Evolutionary conservation across 2,113 vertebrate genomes (phyloP).

Genomic region (Menidia beryllina): DNA sequence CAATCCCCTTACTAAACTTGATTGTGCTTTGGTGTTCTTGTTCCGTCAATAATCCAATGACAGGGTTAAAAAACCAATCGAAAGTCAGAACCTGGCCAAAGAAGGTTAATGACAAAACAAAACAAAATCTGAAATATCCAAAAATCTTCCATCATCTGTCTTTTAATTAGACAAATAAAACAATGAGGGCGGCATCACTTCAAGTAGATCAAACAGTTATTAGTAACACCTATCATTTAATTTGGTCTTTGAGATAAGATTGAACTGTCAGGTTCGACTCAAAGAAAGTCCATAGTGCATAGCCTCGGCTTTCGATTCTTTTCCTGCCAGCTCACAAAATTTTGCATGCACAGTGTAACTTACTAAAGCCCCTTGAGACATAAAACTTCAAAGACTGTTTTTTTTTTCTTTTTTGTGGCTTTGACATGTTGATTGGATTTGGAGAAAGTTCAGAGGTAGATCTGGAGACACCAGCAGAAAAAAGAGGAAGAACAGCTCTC

Average conservation of each 20-base stretch:
- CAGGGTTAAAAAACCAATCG: too few relatives aligned
- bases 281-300: neutral
- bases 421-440: slow-evolving; percentile 43
- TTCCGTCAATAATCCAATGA: too few relatives aligned
- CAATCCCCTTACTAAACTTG: too few relatives aligned
- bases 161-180: neutral
- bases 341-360: slow-evolving; percentile 26
- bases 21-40: too few relatives aligned
- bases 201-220: neutral
- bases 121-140: too few relatives aligned
- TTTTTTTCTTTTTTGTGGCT: slow-evolving; percentile 30
- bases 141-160: too few relatives aligned
- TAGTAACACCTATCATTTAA: neutral
- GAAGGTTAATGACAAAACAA: too few relatives aligned
- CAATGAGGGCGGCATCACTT: neutral
- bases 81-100: too few relatives aligned
- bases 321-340: slow-evolving; percentile 11
- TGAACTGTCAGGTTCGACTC: neutral
- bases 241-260: neutral
- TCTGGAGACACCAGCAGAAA: slow-evolving; percentile 42
- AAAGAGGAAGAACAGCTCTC: slow-evolving; percentile 33
- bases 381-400: slow-evolving; percentile 48
- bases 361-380: slow-evolving; percentile 29
- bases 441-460: slow-evolving; percentile 50
- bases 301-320: neutral